Percentiles rank a stretch among this genome's conserved stretches.
These are phyloP conservation scores for Bombyx huttoni DNA, from an alignment of 2,888 invertebrate species.

Conservation along the genomic window DNA sequence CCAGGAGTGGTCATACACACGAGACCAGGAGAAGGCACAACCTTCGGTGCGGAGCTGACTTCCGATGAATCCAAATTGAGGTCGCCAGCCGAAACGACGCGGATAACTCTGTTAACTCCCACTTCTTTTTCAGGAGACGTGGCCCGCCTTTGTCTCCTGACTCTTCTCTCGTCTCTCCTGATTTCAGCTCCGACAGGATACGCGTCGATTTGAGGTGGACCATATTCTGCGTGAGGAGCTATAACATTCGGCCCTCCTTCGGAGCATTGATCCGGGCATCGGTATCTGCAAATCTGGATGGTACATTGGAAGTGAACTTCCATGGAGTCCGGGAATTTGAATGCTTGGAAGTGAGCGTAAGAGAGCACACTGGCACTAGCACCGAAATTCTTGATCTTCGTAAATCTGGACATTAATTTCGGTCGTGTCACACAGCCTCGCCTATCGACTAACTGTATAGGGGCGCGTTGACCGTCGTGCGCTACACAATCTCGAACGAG, in stretches of 20 bases:
- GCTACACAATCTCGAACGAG: constrained; percentile 94
- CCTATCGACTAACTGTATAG: constrained; percentile 93
- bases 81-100: constrained; percentile 93
- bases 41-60: constrained; percentile 71
- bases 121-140: constrained; percentile 82
- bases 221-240: constrained; percentile 77
- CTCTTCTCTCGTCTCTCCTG: constrained; percentile 81
- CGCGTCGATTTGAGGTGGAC: constrained; percentile 75
- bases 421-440: constrained; percentile 93
- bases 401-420: constrained; percentile 93
- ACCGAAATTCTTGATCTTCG: constrained; percentile 95
- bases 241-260: constrained; percentile 70
- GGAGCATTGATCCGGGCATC: constrained; percentile 93
- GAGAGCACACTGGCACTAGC: constrained; percentile 92
- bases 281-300: constrained; percentile 93
- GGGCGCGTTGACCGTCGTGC: constrained; percentile 93
- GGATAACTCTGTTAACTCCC: constrained; percentile 90
- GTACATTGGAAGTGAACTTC: constrained; percentile 97
- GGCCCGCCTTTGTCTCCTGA: constrained; percentile 76
- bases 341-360: constrained; percentile 95
- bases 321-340: constrained; percentile 97
- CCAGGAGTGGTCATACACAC: constrained; percentile 97
- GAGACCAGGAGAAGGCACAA: constrained; percentile 78
- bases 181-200: constrained; percentile 75
- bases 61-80: constrained; percentile 85